phyloP scores from a whole-genome alignment of 2,888 invertebrate species.

The Leucophenga maculata region DNA sequence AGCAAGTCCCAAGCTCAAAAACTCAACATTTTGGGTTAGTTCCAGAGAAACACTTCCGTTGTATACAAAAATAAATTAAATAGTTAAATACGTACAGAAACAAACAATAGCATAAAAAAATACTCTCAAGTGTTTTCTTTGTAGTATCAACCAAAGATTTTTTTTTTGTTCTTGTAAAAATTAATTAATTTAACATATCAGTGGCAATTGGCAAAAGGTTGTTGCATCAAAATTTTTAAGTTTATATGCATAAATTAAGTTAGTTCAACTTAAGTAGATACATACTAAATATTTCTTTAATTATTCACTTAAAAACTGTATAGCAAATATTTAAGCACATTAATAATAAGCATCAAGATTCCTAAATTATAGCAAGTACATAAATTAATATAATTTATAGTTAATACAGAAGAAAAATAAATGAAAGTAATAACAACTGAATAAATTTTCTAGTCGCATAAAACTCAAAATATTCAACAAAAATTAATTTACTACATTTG shows the following conservation, averaged over 20 bases:
- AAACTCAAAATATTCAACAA: neutral
- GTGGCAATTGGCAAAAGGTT: conserved; percentile 22
- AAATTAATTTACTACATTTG: neutral
- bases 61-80: neutral
- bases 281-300: neutral
- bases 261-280: neutral
- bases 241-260: neutral
- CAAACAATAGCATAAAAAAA: conserved; percentile 12
- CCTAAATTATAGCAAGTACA: conserved; percentile 7
- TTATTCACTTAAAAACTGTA: neutral
- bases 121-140: neutral
- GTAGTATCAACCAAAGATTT: conserved; percentile 19
- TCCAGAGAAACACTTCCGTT: conserved; percentile 8
- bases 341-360: conserved; percentile 8
- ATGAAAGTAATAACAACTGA: neutral
- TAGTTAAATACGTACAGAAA: neutral
- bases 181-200: conserved; percentile 4
- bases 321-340: neutral
- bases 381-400: neutral
- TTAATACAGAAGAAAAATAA: neutral
- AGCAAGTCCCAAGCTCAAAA: conserved; percentile 1
- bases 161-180: neutral
- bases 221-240: conserved; percentile 16
- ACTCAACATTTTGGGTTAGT: neutral
- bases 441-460: conserved; percentile 22